Evolutionary conservation across 1,140 invertebrate species (phyloP), one percentile per base, ranked within the genome.

Genomic region (Leucophenga varia): DNA sequence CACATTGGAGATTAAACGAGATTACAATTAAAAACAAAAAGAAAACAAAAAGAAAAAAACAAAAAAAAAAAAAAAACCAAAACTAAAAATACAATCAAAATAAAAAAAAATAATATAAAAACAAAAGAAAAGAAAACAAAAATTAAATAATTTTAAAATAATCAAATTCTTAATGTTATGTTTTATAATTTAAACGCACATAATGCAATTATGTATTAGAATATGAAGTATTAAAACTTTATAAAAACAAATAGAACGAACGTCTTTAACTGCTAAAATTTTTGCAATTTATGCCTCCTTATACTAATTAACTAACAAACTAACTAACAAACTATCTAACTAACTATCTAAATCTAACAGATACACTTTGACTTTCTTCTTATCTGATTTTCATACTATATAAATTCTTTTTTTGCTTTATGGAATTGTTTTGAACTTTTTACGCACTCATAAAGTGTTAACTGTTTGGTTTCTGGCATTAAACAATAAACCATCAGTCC

Each of bases 351-450:
- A 36, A 20, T 46, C 12, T 8, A 14, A 49, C 31, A 56, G 43
- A 38, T 54, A 54, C n/a, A n/a, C n/a, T n/a, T n/a, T n/a, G n/a
- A n/a, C n/a, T n/a, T n/a, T n/a, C n/a, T n/a, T n/a, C n/a, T n/a
- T n/a, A n/a, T n/a, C n/a, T n/a, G n/a, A n/a, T n/a, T n/a, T n/a
- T n/a, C n/a, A 19, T 22, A 52, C 40, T 31, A 19, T 25, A 25
- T 28, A 39, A 19, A 13, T 14, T 31, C 31, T 41, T 22, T 12
- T 5, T 44, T n/a, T 19, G 1, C 14, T 28, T 49, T 50, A 71
- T 22, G 60, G 63, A 47, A 71, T 52, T 36, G 54, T 63, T 43
- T 65, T 71, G 48, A 72, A 72, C 50, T 72, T 69, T 2, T 61
- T 39, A 72, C 49, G 36, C 69, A 65, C 47, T 72, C 69, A 30